Evolutionary conservation across 2,888 invertebrate species (phyloP).

Genomic region (Diarsia mendica): DNA sequence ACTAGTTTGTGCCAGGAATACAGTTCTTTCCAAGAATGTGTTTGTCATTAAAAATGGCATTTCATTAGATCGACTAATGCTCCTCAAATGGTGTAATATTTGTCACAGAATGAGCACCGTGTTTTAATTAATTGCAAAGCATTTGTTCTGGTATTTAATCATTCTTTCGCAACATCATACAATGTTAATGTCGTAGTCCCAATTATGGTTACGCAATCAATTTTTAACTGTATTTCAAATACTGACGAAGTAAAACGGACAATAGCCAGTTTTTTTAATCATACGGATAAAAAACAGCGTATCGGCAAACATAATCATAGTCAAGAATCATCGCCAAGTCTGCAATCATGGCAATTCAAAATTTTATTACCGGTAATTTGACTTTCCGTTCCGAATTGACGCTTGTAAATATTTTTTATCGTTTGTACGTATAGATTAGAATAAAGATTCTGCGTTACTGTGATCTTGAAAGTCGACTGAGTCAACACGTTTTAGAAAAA

Average conservation of each 20-base stretch:
- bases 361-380: conserved; percentile 75
- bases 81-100: conserved; percentile 12
- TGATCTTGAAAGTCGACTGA: conserved; percentile 41
- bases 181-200: conserved; percentile 17
- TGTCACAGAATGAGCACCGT: conserved; percentile 19
- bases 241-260: conserved; percentile 50
- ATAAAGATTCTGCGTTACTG: conserved; percentile 46
- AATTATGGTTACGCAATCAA: conserved; percentile 40
- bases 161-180: conserved; percentile 37
- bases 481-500: conserved; percentile 38
- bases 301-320: conserved; percentile 64
- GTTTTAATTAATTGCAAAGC: conserved; percentile 34
- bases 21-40: background rate
- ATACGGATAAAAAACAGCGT: conserved; percentile 50
- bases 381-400: conserved; percentile 69
- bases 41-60: conserved; percentile 7
- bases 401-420: conserved; percentile 66
- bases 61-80: background rate
- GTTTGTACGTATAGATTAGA: conserved; percentile 51
- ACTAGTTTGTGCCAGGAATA: background rate
- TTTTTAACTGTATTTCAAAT: conserved; percentile 38
- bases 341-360: conserved; percentile 69
- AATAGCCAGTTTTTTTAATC: conserved; percentile 36
- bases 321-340: conserved; percentile 60
- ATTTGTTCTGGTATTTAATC: conserved; percentile 42